Conservation (phyloP, 2,113 vertebrate species). For the Gymnocephalus cernua region DNA sequence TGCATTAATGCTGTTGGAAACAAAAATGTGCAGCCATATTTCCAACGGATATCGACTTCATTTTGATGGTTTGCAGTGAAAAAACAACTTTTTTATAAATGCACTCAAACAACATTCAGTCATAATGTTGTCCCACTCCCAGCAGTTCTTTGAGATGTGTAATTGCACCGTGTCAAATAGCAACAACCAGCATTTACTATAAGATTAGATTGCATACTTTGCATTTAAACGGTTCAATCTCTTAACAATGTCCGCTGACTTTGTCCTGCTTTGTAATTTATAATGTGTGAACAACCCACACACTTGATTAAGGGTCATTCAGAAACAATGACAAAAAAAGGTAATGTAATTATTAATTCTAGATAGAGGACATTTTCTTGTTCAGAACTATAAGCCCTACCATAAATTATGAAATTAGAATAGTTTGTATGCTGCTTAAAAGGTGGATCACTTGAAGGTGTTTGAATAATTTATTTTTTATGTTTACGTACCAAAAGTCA, state of each 20-base stretch:
- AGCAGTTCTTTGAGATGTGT: neutral
- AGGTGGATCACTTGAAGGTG: constrained; percentile 36
- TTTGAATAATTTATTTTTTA: constrained; percentile 37
- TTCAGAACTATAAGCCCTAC: constrained; percentile 15
- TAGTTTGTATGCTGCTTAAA: constrained; percentile 18
- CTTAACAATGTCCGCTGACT: neutral
- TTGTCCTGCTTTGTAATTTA: constrained; percentile 31
- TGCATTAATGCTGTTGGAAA: neutral
- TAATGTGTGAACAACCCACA: constrained; percentile 23
- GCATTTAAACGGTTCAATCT: neutral
- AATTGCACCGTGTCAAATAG: neutral
- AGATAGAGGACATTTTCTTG: neutral
- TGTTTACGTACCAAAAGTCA: constrained; percentile 11
- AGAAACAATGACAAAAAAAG: constrained; percentile 26
- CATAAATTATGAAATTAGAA: constrained; percentile 33
- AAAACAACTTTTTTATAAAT: neutral
- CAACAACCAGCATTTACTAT: neutral
- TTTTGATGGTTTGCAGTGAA: neutral
- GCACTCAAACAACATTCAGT: constrained; percentile 5
- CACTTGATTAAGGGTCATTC: constrained; percentile 32
- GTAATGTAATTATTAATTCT: constrained; percentile 52
- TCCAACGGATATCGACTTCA: neutral
- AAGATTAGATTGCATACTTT: neutral
- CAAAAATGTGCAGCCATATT: neutral
- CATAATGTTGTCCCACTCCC: neutral